These are phyloP conservation scores for Ptyas mucosa DNA, from an alignment of 2,113 vertebrate species.

Conservation along the genomic window DNA sequence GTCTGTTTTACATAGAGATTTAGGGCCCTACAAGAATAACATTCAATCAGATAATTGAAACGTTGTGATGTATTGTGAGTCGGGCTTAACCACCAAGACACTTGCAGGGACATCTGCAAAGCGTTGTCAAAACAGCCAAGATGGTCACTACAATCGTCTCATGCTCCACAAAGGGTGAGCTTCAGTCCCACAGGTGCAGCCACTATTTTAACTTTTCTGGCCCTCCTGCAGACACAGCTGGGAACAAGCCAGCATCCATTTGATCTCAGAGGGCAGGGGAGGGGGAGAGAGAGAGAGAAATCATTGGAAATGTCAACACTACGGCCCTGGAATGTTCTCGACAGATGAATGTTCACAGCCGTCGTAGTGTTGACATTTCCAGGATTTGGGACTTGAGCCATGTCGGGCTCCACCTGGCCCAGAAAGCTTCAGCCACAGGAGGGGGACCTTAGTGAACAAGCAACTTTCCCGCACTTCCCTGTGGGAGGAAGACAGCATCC, in stretches of 20 bases:
- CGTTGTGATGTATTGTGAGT: neutral
- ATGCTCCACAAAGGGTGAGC: neutral
- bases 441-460: neutral
- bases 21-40: neutral
- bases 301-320: neutral
- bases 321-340: neutral
- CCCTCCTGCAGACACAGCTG: neutral
- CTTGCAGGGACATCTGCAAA: neutral
- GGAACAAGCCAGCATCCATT: neutral
- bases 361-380: neutral
- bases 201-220: neutral
- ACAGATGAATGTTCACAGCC: neutral
- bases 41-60: neutral
- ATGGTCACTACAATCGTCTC: neutral
- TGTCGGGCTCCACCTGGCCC: neutral
- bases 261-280: neutral
- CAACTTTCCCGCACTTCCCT: neutral
- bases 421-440: neutral
- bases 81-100: neutral
- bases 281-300: neutral
- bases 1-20: neutral
- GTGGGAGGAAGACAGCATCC: neutral
- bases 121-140: neutral
- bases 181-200: neutral
- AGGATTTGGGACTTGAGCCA: neutral